These are phyloP conservation scores for Apotomis capreana DNA, from an alignment of 2,888 invertebrate genomes.

Conservation along the genomic window DNA sequence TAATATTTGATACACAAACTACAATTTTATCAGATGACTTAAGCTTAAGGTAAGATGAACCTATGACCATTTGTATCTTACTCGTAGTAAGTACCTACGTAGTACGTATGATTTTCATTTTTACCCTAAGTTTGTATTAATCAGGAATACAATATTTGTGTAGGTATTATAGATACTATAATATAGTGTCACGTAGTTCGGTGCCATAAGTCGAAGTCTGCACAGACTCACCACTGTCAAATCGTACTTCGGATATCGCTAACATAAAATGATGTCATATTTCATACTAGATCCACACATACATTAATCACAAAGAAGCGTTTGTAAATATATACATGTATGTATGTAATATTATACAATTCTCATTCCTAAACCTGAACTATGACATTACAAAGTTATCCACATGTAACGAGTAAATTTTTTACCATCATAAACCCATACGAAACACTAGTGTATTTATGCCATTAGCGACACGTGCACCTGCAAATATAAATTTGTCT, in stretches of 20 bases:
- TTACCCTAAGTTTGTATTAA: neutral
- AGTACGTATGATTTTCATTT: no score
- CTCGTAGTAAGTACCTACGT: no score
- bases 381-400: constrained; percentile 13
- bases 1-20: no score
- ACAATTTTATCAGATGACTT: no score
- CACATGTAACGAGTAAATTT: neutral
- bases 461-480: neutral
- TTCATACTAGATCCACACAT: constrained; percentile 18
- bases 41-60: no score
- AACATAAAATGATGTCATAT: constrained; percentile 19
- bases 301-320: constrained; percentile 16
- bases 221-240: constrained; percentile 9
- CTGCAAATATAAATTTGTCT: constrained; percentile 17
- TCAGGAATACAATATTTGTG: no score
- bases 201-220: neutral
- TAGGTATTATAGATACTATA: no score
- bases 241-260: neutral
- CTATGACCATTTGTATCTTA: no score
- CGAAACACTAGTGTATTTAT: neutral
- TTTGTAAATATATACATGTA: neutral
- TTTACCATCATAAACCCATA: neutral
- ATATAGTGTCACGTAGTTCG: neutral
- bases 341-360: no score
- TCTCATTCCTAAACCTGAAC: constrained; percentile 6